Percentiles rank a stretch among this genome's conserved stretches.
Conservation (phyloP, 2,888 invertebrate genomes). For the Marasmarcha lunaedactyla region DNA sequence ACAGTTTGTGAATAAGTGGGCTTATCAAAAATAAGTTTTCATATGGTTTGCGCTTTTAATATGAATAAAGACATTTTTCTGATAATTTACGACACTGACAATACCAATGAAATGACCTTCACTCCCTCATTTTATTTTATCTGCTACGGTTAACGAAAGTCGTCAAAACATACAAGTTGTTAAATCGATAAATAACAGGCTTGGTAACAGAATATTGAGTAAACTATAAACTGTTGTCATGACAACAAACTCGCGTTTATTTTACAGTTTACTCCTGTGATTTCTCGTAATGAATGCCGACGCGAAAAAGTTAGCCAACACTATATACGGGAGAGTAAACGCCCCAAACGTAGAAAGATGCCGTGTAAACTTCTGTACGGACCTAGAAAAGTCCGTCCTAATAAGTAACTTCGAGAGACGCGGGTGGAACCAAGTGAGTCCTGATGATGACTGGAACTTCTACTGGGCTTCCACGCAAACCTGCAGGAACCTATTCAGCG, state of each 20-base stretch:
- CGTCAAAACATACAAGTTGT: no score
- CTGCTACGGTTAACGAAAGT: no score
- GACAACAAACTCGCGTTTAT: no score
- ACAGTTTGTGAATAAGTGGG: neutral
- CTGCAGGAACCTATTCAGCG: conserved; percentile 86
- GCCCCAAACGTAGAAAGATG: conserved; percentile 51
- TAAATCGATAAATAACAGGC: no score
- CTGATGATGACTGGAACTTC: conserved; percentile 95
- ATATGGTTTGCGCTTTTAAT: no score
- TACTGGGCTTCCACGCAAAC: conserved; percentile 95
- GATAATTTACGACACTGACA: no score
- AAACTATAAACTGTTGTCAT: conserved; percentile 23
- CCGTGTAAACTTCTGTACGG: conserved; percentile 48
- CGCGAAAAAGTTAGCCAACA: conserved; percentile 38
- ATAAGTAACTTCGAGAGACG: conserved; percentile 41
- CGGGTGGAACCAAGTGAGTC: conserved; percentile 82
- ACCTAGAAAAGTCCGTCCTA: conserved; percentile 38
- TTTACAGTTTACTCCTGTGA: no score
- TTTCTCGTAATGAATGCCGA: conserved; percentile 34
- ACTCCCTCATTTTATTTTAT: no score
- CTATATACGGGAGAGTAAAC: conserved; percentile 56
- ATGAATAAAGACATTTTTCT: no score
- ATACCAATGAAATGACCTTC: no score
- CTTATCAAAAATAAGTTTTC: no score
- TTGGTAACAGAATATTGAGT: no score